These are phyloP conservation scores for Brachionus rubens DNA, from an alignment of 1,140 invertebrate species.

Conservation along the genomic window DNA sequence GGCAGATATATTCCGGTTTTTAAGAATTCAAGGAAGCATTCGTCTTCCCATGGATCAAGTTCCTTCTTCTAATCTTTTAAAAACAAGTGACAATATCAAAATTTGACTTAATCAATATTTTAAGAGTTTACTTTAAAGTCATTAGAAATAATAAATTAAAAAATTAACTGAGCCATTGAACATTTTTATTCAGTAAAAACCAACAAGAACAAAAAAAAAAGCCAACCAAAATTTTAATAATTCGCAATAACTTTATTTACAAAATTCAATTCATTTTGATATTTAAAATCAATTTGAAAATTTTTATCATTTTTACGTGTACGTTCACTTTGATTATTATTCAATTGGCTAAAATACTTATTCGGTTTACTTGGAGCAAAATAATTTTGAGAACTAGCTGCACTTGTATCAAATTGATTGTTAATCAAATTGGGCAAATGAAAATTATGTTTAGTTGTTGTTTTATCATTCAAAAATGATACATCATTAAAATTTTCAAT, in stretches of 20 bases:
- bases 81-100: no score
- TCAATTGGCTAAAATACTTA: background rate
- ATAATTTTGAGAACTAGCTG: background rate
- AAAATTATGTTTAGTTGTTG: background rate
- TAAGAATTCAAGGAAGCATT: no score
- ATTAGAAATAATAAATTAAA: no score
- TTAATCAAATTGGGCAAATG: slow-evolving; percentile 16
- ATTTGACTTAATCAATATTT: no score
- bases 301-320: background rate
- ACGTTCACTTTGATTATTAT: background rate
- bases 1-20: no score
- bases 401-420: background rate
- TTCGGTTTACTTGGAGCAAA: background rate
- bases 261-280: slow-evolving; percentile 33
- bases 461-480: no score
- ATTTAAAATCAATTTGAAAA: background rate
- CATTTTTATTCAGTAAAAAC: no score
- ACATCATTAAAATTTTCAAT: background rate
- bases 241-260: slow-evolving; percentile 36
- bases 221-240: slow-evolving; percentile 9
- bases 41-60: no score
- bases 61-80: no score
- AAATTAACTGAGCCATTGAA: no score
- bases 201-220: no score
- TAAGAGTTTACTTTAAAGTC: no score